Percentiles rank a stretch among this genome's conserved stretches.
Evolutionary conservation across 2,888 invertebrate genomes (phyloP).

Genomic region (Drosophila kanekoi): DNA sequence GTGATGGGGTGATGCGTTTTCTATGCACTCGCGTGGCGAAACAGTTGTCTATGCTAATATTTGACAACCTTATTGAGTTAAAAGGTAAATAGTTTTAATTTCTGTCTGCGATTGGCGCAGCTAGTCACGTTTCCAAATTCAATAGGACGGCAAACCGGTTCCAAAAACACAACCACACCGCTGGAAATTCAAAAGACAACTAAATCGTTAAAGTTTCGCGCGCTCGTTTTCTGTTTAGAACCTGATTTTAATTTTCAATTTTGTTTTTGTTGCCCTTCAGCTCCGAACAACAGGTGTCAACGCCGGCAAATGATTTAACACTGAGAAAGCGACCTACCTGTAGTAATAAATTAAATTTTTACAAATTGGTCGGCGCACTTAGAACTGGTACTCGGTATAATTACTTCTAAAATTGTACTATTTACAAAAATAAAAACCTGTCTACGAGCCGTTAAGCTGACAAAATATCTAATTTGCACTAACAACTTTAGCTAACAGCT

Average conservation of each 20-base stretch:
- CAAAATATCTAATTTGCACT: constrained; percentile 14
- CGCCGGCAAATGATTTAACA: constrained; percentile 35
- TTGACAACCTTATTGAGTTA: constrained; percentile 53
- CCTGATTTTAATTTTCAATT: constrained; percentile 45
- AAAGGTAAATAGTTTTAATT: constrained; percentile 51
- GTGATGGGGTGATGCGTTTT: constrained; percentile 40
- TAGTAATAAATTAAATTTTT: neutral
- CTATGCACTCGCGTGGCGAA: constrained; percentile 53
- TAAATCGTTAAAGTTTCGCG: constrained; percentile 54
- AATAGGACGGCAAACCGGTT: constrained; percentile 60
- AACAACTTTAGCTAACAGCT: constrained; percentile 28
- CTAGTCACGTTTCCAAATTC: constrained; percentile 50
- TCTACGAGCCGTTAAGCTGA: constrained; percentile 3
- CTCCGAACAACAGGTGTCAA: constrained; percentile 36
- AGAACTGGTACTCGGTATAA: no score
- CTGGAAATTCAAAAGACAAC: constrained; percentile 72
- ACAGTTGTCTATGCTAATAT: constrained; percentile 49
- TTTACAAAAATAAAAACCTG: neutral
- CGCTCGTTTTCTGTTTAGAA: constrained; percentile 51
- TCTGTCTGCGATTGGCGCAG: constrained; percentile 20
- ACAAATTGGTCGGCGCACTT: neutral
- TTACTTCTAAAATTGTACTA: neutral
- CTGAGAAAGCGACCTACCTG: neutral
- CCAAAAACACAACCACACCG: constrained; percentile 63
- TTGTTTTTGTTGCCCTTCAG: constrained; percentile 22